Base-by-base conservation (phyloP, 2,888 invertebrate genomes). In the Parnassius orleans region DNA sequence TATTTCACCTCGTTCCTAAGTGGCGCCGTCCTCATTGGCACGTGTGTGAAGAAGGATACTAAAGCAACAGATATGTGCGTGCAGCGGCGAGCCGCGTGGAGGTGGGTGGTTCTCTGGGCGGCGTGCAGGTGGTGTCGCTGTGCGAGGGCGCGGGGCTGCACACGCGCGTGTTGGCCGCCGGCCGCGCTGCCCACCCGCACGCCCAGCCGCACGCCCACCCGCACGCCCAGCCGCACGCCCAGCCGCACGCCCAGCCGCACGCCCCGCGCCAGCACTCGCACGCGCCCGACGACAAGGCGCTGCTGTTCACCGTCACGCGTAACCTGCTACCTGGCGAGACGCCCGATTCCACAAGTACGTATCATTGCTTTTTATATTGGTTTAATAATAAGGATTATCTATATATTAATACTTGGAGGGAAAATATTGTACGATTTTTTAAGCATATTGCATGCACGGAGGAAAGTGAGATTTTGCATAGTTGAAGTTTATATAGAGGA, bases 21-120 rank as follows among this genome's bases (percentile, higher is more conserved):
- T 24, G 24, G 24, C 5, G 24, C 24, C 24, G 5, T 7, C 24
- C 24, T 24, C 7, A 7, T 24, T 24, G 3, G 24, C 24, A 24
- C 24, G 7, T 24, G 24, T 24, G 24, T 24, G 7, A 3, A 2
- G 19, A 2, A 24, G 24, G 24, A 24, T 24, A 19, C 19, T 19
- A 19, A 19, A 19, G 19, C 2, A 19, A 19, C 19, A 19, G 2
- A 11, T 56, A 11, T 53, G 5, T 54, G 46, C 9, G n/a, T 3
- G 73, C 93, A 94, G 90, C 66, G 87, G 89, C 41, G 78, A 81
- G 55, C 14, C 80, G 90, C 66, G 85, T 96, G 65, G 92, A 93
- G 58, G 94, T 97, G 65, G 93, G 95, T 75, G 98, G 98, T 1
- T 98, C 97, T 0, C 92, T 99, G 59, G 98, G 98, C 66, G 98